These are phyloP conservation scores for Sminthurinus aureus DNA, from an alignment of 2,888 invertebrate species.

Conservation along the genomic window DNA sequence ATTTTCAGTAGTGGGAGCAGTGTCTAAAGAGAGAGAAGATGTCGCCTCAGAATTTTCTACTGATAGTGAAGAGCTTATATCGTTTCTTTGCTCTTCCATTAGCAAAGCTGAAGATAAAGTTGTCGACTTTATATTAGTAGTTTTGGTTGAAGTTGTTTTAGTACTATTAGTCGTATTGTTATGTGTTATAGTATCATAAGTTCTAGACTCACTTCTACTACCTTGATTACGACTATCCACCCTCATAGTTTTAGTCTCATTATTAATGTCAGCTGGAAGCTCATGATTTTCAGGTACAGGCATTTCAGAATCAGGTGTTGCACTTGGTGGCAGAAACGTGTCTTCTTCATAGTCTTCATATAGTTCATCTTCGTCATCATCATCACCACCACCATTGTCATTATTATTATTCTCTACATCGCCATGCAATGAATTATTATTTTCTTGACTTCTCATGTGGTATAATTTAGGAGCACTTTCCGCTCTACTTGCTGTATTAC, in stretches of 20 bases:
- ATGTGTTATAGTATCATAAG: background rate
- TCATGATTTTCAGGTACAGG: constrained; percentile 9
- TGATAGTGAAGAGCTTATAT: background rate
- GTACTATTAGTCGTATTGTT: background rate
- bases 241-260: background rate
- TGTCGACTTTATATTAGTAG: background rate
- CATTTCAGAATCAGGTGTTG: constrained; percentile 29
- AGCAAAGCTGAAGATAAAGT: background rate
- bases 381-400: constrained; percentile 3
- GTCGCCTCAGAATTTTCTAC: constrained; percentile 9
- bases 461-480: background rate
- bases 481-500: background rate
- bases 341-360: constrained; percentile 41
- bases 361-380: constrained; percentile 13
- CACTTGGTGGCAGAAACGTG: constrained; percentile 31
- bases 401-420: background rate
- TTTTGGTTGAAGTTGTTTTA: background rate
- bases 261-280: background rate
- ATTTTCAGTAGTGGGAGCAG: constrained; percentile 46
- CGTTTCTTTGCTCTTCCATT: background rate
- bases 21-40: constrained; percentile 30
- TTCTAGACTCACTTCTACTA: background rate
- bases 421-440: background rate
- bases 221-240: background rate
- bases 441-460: background rate